Conservation (phyloP, 2,113 vertebrate genomes). For the Dermatemys mawii region DNA sequence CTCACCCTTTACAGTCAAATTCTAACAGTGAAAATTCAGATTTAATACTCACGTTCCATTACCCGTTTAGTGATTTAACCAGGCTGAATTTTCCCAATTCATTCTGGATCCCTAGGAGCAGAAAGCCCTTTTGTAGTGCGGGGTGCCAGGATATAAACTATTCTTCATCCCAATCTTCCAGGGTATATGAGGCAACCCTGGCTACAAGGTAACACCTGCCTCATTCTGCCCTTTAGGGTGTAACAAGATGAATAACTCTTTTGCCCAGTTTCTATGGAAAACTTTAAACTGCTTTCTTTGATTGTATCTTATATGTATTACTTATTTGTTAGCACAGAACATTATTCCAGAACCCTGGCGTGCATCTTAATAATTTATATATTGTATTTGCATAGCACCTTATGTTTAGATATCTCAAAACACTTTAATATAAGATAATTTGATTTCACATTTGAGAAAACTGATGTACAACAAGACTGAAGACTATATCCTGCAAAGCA, state of each 20-base stretch:
- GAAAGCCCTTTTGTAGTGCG: not conserved
- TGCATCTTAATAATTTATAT: not conserved
- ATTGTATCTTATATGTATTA: conserved; percentile 54
- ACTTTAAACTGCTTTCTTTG: conserved; percentile 51
- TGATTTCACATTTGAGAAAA: not conserved
- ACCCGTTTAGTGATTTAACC: not conserved
- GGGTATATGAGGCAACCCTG: not conserved
- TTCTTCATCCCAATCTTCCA: not conserved
- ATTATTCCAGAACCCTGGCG: conserved; percentile 21
- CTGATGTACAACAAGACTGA: conserved; percentile 1
- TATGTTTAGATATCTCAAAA: not conserved
- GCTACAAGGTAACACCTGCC: not conserved
- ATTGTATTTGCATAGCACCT: not conserved
- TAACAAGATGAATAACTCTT: conserved; percentile 38
- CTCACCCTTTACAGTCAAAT: no score
- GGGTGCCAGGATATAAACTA: not conserved
- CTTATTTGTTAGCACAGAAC: conserved; percentile 45
- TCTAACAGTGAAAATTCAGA: not conserved
- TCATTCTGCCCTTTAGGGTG: not conserved
- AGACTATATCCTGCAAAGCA: not conserved
- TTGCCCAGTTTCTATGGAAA: conserved; percentile 26
- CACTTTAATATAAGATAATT: not conserved
- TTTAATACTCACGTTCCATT: not conserved
- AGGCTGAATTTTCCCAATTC: not conserved
- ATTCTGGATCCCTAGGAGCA: not conserved